These are phyloP conservation scores for Tonatia bakeri DNA, from an alignment of 2,113 vertebrate genomes.

Conservation along the genomic window DNA sequence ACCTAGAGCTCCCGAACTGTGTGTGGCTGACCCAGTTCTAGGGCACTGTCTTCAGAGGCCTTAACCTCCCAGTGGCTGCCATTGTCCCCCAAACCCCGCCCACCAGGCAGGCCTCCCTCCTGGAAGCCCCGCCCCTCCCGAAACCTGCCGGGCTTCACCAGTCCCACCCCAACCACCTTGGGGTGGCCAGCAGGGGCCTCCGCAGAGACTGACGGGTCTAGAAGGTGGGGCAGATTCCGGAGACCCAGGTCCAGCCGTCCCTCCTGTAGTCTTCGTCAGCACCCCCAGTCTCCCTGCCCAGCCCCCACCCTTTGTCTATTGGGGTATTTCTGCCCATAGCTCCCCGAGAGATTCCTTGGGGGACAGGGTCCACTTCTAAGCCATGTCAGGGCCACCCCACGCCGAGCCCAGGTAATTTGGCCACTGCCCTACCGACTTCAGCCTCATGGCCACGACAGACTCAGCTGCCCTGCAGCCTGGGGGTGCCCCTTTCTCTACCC, in stretches of 20 bases:
- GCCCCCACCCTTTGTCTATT: neutral
- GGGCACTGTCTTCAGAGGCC: accelerated
- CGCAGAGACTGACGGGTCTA: slow-evolving; percentile 56
- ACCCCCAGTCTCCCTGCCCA: neutral
- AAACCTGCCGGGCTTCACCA: accelerated
- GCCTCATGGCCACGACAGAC: neutral
- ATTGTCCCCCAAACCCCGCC: neutral
- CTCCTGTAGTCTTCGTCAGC: neutral
- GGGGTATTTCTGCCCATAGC: neutral
- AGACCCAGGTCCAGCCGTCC: slow-evolving; percentile 79
- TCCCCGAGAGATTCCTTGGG: neutral
- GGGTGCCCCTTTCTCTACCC: neutral
- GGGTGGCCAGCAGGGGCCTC: neutral
- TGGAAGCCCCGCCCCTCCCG: neutral
- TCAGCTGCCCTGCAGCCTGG: neutral
- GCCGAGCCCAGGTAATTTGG: neutral
- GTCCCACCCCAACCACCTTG: neutral
- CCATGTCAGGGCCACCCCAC: accelerated
- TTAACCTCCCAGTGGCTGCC: accelerated
- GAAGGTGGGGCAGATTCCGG: slow-evolving; percentile 82
- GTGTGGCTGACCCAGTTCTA: accelerated
- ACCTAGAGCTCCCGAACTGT: accelerated
- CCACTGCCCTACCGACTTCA: neutral
- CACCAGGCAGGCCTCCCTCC: neutral
- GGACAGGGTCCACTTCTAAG: neutral